A percentile compares a stretch with the other conserved stretches of the same genome.
These are phyloP conservation scores for Threskiornis aethiopicus DNA, from an alignment of 2,797 vertebrate species.

Conservation along the genomic window DNA sequence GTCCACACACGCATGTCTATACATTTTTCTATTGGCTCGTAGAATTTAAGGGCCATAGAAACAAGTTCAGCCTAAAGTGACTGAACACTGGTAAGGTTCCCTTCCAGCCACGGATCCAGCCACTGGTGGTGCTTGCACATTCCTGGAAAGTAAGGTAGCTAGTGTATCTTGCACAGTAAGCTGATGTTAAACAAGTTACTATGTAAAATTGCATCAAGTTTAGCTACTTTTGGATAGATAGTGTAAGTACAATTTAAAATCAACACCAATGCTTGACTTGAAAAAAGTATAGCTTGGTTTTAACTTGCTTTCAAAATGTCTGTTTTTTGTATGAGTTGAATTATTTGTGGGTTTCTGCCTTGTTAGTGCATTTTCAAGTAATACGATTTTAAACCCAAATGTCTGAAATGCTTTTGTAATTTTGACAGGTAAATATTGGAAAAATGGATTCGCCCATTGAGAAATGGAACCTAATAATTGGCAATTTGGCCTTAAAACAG, in stretches of 20 bases:
- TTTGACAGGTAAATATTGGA: conserved; percentile 91
- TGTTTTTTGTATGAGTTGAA: background rate
- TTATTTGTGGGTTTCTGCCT: background rate
- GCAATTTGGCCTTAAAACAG: conserved; percentile 97
- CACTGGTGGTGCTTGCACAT: background rate
- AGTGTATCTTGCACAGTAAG: background rate
- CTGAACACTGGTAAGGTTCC: background rate
- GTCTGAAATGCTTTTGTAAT: background rate
- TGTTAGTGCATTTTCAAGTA: background rate
- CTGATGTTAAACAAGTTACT: background rate
- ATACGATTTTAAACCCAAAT: background rate
- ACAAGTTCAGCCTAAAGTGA: background rate
- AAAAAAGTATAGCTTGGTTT: background rate
- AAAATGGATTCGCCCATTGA: conserved; percentile 99
- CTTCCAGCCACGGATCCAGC: background rate
- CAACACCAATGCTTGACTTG: background rate
- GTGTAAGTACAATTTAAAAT: background rate
- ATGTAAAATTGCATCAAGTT: background rate
- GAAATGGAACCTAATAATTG: conserved; percentile 97
- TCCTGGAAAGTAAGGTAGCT: background rate
- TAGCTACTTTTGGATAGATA: background rate
- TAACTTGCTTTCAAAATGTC: background rate
- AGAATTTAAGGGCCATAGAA: background rate
- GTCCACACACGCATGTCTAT: background rate
- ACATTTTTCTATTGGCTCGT: background rate